phyloP scores from a whole-genome alignment of 2,888 invertebrate genomes.

The Hyposoter didymator region DNA sequence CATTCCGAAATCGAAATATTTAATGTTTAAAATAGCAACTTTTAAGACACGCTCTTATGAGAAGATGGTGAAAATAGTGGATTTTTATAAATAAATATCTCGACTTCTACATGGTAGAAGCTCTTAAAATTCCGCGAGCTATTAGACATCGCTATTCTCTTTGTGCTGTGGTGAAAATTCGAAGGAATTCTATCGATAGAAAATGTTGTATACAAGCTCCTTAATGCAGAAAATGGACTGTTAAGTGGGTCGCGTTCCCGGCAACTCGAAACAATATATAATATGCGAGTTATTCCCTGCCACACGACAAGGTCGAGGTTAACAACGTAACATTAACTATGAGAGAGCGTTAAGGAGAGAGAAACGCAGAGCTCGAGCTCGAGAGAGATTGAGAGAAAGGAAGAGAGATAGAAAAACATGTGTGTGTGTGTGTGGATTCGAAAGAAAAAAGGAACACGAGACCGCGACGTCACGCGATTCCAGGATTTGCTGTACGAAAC shows the following conservation, averaged over 20 bases:
- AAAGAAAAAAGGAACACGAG: background rate
- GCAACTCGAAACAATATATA: conserved; percentile 42
- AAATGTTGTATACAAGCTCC: too few species aligned
- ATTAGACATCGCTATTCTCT: too few species aligned
- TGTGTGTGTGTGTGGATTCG: conserved; percentile 7
- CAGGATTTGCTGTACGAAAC: conserved; percentile 60
- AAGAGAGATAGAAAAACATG: background rate
- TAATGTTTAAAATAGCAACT: too few species aligned
- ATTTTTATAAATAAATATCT: too few species aligned
- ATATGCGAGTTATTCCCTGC: conserved; percentile 46
- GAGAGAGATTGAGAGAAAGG: background rate
- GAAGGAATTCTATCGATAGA: too few species aligned
- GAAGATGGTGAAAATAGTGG: too few species aligned
- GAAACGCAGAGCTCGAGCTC: background rate
- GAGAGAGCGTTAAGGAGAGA: conserved; percentile 59
- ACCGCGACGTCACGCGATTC: conserved; percentile 67
- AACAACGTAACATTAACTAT: conserved; percentile 66
- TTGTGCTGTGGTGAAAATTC: too few species aligned
- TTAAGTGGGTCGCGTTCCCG: conserved; percentile 32
- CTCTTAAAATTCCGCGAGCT: too few species aligned
- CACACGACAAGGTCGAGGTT: conserved; percentile 68
- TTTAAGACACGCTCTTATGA: too few species aligned
- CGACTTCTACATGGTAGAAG: too few species aligned
- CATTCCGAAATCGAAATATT: too few species aligned
- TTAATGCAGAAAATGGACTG: conserved; percentile 52